Evolutionary conservation across 2,797 vertebrate genomes (phyloP).

Genomic region (Falco novaeseelandiae): DNA sequence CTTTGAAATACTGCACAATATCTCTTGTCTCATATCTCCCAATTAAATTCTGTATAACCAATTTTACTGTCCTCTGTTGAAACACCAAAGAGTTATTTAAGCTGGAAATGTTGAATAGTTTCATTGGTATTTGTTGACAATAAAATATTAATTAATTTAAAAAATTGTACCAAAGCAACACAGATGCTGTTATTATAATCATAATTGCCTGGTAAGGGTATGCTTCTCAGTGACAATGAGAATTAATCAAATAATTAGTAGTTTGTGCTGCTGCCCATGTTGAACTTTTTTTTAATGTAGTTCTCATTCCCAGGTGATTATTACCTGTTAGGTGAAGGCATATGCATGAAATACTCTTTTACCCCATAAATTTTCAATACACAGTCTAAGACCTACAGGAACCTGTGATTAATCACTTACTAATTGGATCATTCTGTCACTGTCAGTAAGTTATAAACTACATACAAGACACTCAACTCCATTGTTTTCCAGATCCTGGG

Average conservation of each 20-base stretch:
- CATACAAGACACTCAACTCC: not conserved
- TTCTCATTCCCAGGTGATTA: constrained; percentile 28
- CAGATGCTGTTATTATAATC: constrained; percentile 28
- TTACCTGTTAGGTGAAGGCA: constrained; percentile 4
- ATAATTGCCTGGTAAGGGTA: constrained; percentile 27
- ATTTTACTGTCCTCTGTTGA: constrained; percentile 23
- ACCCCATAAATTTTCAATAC: not conserved
- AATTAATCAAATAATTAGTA: constrained; percentile 68
- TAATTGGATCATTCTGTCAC: constrained; percentile 59
- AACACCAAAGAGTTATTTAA: constrained; percentile 15
- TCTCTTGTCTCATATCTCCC: not conserved
- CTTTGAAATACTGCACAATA: constrained; percentile 47
- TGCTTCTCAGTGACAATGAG: constrained; percentile 42
- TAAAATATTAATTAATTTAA: constrained; percentile 57
- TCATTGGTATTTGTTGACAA: constrained; percentile 21
- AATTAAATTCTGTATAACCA: constrained; percentile 47
- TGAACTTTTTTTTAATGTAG: not conserved
- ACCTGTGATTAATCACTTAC: constrained; percentile 54
- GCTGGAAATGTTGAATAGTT: constrained; percentile 16
- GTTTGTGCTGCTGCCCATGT: not conserved
- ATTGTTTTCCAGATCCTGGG: not conserved
- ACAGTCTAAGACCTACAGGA: constrained; percentile 8
- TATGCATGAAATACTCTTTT: constrained; percentile 40
- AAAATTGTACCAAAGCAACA: constrained; percentile 7
- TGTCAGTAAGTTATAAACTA: constrained; percentile 38